These are phyloP conservation scores for Eucera pruinosa DNA, from an alignment of 2,888 invertebrate species.

Conservation along the genomic window DNA sequence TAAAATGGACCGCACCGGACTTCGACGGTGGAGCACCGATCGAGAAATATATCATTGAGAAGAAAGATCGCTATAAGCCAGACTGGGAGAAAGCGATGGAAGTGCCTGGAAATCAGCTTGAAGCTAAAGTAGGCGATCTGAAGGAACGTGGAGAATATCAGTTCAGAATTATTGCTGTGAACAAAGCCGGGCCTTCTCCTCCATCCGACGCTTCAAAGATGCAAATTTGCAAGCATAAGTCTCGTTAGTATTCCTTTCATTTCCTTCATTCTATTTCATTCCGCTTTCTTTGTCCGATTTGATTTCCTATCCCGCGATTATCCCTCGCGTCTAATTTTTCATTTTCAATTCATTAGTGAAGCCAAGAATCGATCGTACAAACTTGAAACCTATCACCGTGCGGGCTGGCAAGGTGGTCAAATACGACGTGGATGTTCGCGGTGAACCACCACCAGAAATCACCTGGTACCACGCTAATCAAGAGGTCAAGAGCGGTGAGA, in stretches of 20 bases:
- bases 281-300: too few species aligned
- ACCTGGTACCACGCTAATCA: conserved; percentile 94
- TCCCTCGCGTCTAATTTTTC: neutral
- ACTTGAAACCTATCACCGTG: conserved; percentile 94
- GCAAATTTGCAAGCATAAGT: conserved; percentile 94
- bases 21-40: conserved; percentile 97
- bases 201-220: conserved; percentile 96
- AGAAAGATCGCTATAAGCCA: conserved; percentile 93
- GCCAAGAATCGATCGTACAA: conserved; percentile 98
- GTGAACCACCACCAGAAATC: conserved; percentile 97
- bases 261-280: neutral
- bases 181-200: conserved; percentile 96
- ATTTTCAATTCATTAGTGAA: conserved; percentile 88
- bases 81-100: conserved; percentile 96
- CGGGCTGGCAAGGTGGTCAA: conserved; percentile 96
- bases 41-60: conserved; percentile 96
- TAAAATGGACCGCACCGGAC: conserved; percentile 95
- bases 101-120: conserved; percentile 89
- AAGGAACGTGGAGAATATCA: conserved; percentile 96
- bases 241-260: conserved; percentile 88
- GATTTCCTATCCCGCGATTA: neutral
- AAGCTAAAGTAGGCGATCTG: conserved; percentile 92
- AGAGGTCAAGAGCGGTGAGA: conserved; percentile 90
- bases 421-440: conserved; percentile 96
- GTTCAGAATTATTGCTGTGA: conserved; percentile 95